Conservation (phyloP, 2,113 vertebrate genomes). For the Clarias magur region DNA sequence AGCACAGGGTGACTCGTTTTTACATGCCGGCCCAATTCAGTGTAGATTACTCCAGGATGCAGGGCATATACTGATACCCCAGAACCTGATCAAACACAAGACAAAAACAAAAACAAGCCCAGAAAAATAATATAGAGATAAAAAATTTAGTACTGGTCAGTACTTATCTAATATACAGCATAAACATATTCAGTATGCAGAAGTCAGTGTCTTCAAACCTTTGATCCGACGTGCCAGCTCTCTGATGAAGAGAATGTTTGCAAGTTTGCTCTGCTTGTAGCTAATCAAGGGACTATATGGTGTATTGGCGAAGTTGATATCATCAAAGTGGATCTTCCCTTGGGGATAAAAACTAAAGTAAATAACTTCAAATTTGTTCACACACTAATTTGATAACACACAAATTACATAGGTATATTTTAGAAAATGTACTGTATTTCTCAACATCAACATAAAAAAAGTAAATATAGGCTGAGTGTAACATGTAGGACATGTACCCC, state of each 20-base stretch:
- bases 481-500: constrained; percentile 46
- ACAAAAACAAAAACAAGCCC: constrained; percentile 10
- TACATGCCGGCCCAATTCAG: constrained; percentile 71
- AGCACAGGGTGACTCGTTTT: constrained; percentile 64
- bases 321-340: constrained; percentile 72
- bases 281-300: constrained; percentile 69
- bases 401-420: neutral
- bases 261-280: constrained; percentile 77
- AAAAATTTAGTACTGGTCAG: neutral
- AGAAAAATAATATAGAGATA: neutral
- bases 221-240: constrained; percentile 63
- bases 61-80: constrained; percentile 69
- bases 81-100: constrained; percentile 53
- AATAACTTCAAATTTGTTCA: neutral
- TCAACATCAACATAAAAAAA: neutral
- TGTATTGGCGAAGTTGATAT: constrained; percentile 65
- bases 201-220: constrained; percentile 56
- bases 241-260: constrained; percentile 72
- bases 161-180: neutral
- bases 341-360: neutral
- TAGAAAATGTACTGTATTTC: neutral
- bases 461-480: neutral
- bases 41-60: constrained; percentile 76
- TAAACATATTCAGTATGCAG: neutral
- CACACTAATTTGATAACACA: neutral